Evolutionary conservation across 2,113 vertebrate species (phyloP), one percentile per base, ranked within the genome.

Genomic region (Opisthocomus hoazin): DNA sequence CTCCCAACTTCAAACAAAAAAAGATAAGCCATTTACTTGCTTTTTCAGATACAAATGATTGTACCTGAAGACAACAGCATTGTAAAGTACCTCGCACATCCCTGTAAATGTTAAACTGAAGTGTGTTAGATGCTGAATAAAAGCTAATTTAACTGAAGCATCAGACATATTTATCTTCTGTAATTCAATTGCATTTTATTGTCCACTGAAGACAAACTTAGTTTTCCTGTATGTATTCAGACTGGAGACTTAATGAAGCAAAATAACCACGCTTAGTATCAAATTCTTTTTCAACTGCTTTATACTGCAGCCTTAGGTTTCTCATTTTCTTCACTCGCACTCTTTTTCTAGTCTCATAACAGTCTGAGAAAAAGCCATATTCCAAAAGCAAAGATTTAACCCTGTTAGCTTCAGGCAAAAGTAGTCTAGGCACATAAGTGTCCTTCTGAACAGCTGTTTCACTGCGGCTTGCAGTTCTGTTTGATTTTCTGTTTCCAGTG

Each of bases 131-230:
- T 85, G 71, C 18, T 82, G 90, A 96, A 96, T 89, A 94, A 94
- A 94, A 96, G 53, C 79, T 85, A 93, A 96, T 90, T 88, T 84
- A 96, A 96, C 78, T 85, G 70, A 97, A 97, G 90, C 88, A 89
- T 87, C 74, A 97, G 79, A 94, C 61, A 82, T 68, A 90, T 57
- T 81, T 93, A 90, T 80, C 91, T 74, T 92, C 56, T 78, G 21
- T n/a, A 96, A 82, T 39, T 84, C 43, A 96, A 96, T 41, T 80
- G 41, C 48, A 84, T 57, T 86, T 95, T 96, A 65, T 17, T 87
- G 61, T 46, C 66, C 56, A 78, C 46, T 92, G 51, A 65, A 80
- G 60, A 95, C 71, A 81, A 79, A 84, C 54, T 64, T 43, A 73
- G 29, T 50, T 93, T 78, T 63, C 73, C 61, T 69, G 22, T 23